Evolutionary conservation across 2,888 invertebrate genomes (phyloP).

Genomic region (Nomada hirtipes): DNA sequence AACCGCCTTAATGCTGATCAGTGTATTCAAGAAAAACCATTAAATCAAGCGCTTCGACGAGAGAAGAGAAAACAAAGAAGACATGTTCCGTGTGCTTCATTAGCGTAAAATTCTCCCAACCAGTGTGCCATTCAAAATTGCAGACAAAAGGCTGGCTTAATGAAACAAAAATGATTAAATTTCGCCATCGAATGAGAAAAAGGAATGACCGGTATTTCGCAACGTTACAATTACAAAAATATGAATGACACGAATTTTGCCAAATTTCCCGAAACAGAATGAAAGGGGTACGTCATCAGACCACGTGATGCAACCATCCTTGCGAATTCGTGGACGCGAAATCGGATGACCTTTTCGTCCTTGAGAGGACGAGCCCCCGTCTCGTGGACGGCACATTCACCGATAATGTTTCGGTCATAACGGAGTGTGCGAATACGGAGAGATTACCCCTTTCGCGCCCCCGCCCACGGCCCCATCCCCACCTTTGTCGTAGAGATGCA

Average conservation of each 20-base stretch:
- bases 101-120: no score
- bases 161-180: no score
- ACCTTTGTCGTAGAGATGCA: conserved; percentile 18
- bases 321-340: conserved; percentile 41
- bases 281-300: neutral
- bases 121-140: no score
- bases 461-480: conserved; percentile 15
- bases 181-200: no score
- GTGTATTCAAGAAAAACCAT: neutral
- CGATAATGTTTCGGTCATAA: conserved; percentile 56
- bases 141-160: no score
- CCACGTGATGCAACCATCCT: conserved; percentile 54
- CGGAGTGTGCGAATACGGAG: conserved; percentile 38
- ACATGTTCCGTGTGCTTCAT: no score
- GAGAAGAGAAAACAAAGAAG: no score
- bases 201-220: no score
- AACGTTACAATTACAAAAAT: no score
- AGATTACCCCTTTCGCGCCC: conserved; percentile 42
- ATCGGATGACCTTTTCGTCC: conserved; percentile 78
- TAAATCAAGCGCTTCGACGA: neutral
- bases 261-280: neutral
- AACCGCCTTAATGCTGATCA: neutral
- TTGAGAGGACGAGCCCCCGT: conserved; percentile 79
- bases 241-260: neutral
- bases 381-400: conserved; percentile 62